Evolutionary conservation across 1,140 invertebrate genomes (phyloP).

Genomic region (Scaptomyza pallida): DNA sequence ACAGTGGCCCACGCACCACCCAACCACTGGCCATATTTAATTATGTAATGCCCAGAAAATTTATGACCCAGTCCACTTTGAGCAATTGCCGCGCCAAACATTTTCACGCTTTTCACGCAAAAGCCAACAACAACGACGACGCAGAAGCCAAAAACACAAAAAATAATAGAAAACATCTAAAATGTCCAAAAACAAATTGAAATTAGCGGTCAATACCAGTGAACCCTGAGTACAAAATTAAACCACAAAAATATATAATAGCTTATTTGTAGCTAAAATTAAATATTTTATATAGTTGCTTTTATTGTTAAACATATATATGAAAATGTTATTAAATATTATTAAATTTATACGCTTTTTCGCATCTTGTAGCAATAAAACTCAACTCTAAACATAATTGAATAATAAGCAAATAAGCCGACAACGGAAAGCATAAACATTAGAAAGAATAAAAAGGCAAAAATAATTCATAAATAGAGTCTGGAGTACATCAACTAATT

Average conservation of each 20-base stretch:
- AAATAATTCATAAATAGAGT: neutral
- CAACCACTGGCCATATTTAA: slow-evolving; percentile 60
- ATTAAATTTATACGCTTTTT: too few species aligned
- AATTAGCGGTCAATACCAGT: slow-evolving; percentile 50
- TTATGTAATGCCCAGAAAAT: slow-evolving; percentile 73
- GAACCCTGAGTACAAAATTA: neutral
- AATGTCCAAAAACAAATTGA: too few species aligned
- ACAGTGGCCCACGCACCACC: neutral
- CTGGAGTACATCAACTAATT: slow-evolving; percentile 16
- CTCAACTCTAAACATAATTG: too few species aligned
- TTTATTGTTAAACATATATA: too few species aligned
- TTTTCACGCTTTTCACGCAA: slow-evolving; percentile 69
- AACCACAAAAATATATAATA: neutral
- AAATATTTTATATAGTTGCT: too few species aligned
- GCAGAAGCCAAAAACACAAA: neutral
- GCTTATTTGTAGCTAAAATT: too few species aligned
- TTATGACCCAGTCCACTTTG: slow-evolving; percentile 53
- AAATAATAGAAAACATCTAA: too few species aligned
- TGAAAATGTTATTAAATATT: too few species aligned
- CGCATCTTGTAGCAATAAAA: too few species aligned
- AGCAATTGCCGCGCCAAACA: slow-evolving; percentile 50
- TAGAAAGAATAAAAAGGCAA: neutral
- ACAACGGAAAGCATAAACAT: neutral
- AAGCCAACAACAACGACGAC: too few species aligned
- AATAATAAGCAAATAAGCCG: neutral